Evolutionary conservation across 2,113 vertebrate species (phyloP).

Genomic region (Pygoscelis antarcticus): DNA sequence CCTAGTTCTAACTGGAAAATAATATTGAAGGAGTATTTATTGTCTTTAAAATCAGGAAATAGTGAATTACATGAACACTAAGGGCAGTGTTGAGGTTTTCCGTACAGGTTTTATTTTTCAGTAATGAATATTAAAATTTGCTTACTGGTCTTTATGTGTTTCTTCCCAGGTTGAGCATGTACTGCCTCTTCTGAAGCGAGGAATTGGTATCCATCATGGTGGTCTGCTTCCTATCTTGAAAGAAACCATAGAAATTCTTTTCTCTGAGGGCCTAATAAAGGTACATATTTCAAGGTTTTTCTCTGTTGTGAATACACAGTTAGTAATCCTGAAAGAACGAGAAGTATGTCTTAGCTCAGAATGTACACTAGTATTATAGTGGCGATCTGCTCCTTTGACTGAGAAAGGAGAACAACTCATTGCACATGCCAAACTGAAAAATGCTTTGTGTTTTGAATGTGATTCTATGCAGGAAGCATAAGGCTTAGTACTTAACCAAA

Average conservation of each 20-base stretch:
- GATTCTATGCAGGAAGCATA: neutral
- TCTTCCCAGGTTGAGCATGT: slow-evolving; percentile 82
- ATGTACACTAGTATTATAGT: rapidly evolving
- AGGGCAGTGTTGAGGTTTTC: neutral
- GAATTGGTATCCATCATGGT: slow-evolving; percentile 96
- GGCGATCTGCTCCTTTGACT: neutral
- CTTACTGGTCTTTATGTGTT: neutral
- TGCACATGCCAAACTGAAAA: neutral
- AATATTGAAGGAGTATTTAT: neutral
- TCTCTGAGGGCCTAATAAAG: slow-evolving; percentile 97
- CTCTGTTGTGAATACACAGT: neutral
- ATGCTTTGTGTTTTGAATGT: neutral
- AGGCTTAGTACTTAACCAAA: neutral
- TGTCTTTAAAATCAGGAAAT: neutral
- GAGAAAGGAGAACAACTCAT: neutral
- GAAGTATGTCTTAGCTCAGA: neutral
- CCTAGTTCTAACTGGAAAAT: neutral
- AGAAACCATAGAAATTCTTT: slow-evolving; percentile 98
- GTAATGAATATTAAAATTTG: neutral
- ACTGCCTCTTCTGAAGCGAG: slow-evolving; percentile 92
- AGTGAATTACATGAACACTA: neutral
- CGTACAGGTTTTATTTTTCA: neutral
- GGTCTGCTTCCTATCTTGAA: slow-evolving; percentile 97
- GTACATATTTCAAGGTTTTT: slow-evolving; percentile 59
- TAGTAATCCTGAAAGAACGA: neutral